Evolutionary conservation across 2,888 invertebrate species (phyloP).

Genomic region (Drosophila lacicola): DNA sequence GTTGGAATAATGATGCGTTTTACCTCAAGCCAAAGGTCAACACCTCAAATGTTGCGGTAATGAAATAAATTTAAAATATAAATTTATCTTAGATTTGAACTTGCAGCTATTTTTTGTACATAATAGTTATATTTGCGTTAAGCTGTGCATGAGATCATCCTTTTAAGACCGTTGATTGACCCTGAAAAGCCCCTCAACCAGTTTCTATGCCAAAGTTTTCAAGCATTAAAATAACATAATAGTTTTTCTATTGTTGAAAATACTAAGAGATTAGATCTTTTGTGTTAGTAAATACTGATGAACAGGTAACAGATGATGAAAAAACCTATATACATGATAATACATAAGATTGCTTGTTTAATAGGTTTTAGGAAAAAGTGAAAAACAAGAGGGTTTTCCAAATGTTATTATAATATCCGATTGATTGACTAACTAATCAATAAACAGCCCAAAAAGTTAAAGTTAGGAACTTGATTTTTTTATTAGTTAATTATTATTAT

Average conservation of each 20-base stretch:
- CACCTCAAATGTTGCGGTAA: conserved; percentile 20
- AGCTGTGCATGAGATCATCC: conserved; percentile 51
- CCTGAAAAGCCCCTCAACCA: conserved; percentile 32
- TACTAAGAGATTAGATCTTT: neutral
- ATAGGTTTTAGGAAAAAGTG: too few species aligned
- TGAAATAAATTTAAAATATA: conserved; percentile 12
- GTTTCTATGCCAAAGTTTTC: conserved; percentile 27
- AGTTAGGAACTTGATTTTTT: too few species aligned
- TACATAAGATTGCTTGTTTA: too few species aligned
- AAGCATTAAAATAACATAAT: conserved; percentile 15
- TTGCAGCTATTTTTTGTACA: conserved; percentile 28
- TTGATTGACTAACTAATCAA: too few species aligned
- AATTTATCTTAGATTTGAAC: conserved; percentile 43
- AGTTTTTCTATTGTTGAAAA: neutral
- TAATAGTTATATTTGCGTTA: conserved; percentile 36
- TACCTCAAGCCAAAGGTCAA: conserved; percentile 44
- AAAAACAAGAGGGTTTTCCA: too few species aligned
- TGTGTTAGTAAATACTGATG: neutral
- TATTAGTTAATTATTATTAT: too few species aligned
- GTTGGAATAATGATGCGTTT: conserved; percentile 8
- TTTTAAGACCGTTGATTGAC: conserved; percentile 13
- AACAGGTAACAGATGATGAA: neutral
- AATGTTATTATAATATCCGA: too few species aligned
- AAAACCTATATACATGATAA: too few species aligned
- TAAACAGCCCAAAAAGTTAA: too few species aligned